Base-by-base conservation (phyloP, 2,888 invertebrate genomes). In the Eucera pruinosa region DNA sequence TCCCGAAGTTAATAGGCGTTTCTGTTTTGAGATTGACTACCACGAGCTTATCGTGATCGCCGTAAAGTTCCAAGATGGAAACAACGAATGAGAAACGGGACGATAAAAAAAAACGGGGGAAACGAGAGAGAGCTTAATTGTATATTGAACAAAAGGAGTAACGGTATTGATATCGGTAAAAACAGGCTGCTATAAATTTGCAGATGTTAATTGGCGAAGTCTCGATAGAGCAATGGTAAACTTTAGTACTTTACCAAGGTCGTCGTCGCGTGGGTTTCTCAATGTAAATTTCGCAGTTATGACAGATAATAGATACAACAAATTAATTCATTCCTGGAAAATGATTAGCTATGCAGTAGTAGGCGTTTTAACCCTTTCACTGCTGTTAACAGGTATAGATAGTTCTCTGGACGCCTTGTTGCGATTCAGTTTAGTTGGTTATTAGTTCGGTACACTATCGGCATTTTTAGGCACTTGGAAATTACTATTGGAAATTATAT, bases 201-300 rank as follows among this genome's bases (percentile, higher is more conserved):
- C 25, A 39, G 45, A 68, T 55, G 57, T 61, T 30, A 43, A 48
- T 18, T 57, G 75, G 43, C 39, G 68, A 78, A 69, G 47, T 69
- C 68, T 48, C 54, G 58, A 67, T 81, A 47, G 27, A 48, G 41
- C 20, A 36, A 47, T 55, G 33, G 68, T 27, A 76, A 66, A 25
- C 82, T 77, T 78, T 64, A 70, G 45, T 68, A 68, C 65, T 57
- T 23, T 65, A 72, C 68, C 83, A 82, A 80, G 83, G 83, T 74
- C 76, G 57, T 67, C 52, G 27, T 61, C 52, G 66, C 50, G 64
- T 60, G 36, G 65, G 64, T 75, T 85, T 85, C 77, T 73, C 81
- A 65, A 55, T 55, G 25, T 75, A 78, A 84, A 81, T 67, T 39
- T 41, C n/a, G 39, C 65, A 27, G 47, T 83, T 71, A 77, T 70